A percentile compares a stretch with the other conserved stretches of the same genome.
Conservation (phyloP, 2,888 invertebrate genomes). For the Lamellibrachia columna region DNA sequence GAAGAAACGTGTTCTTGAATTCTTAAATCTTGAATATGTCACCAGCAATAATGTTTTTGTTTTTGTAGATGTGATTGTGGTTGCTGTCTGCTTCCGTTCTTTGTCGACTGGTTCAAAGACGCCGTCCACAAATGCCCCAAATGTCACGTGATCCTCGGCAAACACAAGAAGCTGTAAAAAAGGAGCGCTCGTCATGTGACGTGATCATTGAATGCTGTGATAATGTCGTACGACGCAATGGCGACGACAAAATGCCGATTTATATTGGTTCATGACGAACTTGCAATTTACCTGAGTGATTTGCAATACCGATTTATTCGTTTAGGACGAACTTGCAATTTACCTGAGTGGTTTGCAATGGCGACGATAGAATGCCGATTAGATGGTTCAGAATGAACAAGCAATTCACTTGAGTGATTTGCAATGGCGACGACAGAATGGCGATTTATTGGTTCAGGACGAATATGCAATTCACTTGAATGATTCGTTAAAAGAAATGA, state of each 20-base stretch:
- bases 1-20: background rate
- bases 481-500: background rate
- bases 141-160: constrained; percentile 34
- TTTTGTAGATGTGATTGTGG: constrained; percentile 29
- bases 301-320: background rate
- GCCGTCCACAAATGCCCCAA: constrained; percentile 33
- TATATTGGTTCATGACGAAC: background rate
- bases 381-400: background rate
- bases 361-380: background rate
- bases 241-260: background rate
- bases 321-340: background rate
- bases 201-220: background rate
- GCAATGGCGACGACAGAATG: background rate
- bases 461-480: background rate
- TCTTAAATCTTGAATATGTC: background rate
- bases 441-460: background rate
- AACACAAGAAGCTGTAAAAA: constrained; percentile 27
- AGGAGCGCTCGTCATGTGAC: background rate
- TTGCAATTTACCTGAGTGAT: background rate
- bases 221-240: background rate
- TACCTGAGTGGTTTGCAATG: background rate
- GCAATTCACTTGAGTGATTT: background rate
- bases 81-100: constrained; percentile 34
- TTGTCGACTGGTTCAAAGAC: constrained; percentile 30
- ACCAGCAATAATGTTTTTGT: background rate